A percentile compares a stretch with the other conserved stretches of the same genome.
Conservation (phyloP, 1,140 invertebrate genomes). For the Sipha flava region DNA sequence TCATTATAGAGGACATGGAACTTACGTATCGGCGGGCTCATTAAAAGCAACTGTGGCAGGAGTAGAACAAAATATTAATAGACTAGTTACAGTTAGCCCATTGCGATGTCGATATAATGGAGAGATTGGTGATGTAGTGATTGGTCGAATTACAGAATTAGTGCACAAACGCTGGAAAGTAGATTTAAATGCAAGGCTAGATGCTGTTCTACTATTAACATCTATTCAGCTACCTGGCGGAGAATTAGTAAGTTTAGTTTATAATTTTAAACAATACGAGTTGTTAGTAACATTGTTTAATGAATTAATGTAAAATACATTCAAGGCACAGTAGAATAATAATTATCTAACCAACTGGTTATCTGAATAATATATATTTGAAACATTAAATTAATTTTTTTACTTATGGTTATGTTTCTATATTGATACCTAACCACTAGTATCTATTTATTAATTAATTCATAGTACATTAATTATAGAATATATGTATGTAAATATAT, state of each 20-base stretch:
- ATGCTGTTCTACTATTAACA: constrained; percentile 79
- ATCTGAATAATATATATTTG: too few species aligned
- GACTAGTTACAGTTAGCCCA: constrained; percentile 82
- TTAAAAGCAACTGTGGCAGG: constrained; percentile 90
- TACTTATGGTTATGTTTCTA: too few species aligned
- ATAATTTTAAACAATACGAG: too few species aligned
- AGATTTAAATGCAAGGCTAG: constrained; percentile 82
- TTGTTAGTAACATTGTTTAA: too few species aligned
- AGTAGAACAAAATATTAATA: constrained; percentile 86
- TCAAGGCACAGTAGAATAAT: too few species aligned
- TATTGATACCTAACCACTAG: too few species aligned
- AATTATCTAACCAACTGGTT: too few species aligned
- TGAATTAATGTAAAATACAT: too few species aligned
- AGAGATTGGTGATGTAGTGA: constrained; percentile 94
- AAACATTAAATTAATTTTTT: too few species aligned
- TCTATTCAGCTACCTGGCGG: constrained; percentile 96
- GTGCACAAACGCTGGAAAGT: constrained; percentile 91
- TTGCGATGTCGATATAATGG: constrained; percentile 84
- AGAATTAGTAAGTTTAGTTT: constrained; percentile 62
- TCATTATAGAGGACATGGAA: constrained; percentile 84
- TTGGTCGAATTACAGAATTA: constrained; percentile 86
- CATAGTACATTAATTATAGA: too few species aligned
- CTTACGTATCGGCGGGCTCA: constrained; percentile 69
- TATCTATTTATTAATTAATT: too few species aligned
- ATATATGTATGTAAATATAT: too few species aligned